These are phyloP conservation scores for Andrena fulva DNA, from an alignment of 2,888 invertebrate genomes.

Conservation along the genomic window DNA sequence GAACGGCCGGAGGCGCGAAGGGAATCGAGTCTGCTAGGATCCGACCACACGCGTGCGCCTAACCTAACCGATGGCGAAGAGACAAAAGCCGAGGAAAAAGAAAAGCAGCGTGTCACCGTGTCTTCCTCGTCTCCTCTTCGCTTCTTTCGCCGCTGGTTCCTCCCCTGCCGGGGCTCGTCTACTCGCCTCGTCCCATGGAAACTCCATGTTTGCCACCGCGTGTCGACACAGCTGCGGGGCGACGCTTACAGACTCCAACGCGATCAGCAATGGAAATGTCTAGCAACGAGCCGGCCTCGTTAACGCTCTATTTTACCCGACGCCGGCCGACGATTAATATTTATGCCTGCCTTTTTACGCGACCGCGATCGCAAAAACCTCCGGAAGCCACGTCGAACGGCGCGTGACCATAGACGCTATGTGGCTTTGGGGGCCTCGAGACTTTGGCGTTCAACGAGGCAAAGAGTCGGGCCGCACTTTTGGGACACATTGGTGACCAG, in stretches of 20 bases:
- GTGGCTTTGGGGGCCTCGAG: neutral
- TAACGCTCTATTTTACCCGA: conserved; percentile 52
- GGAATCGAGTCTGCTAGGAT: conserved; percentile 15
- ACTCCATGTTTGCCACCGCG: conserved; percentile 54
- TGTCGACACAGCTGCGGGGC: conserved; percentile 61
- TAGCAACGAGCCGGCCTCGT: conserved; percentile 50
- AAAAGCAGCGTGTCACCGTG: conserved; percentile 25
- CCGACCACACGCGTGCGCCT: conserved; percentile 37
- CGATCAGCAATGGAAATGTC: conserved; percentile 67
- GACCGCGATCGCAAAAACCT: conserved; percentile 12
- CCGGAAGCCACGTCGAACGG: neutral
- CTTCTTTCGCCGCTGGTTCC: conserved; percentile 4
- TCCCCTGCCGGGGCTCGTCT: conserved; percentile 30
- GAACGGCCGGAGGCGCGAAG: conserved; percentile 6
- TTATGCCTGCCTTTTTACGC: conserved; percentile 31
- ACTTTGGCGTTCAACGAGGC: too few relatives aligned
- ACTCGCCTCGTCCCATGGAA: conserved; percentile 36
- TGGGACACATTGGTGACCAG: too few relatives aligned
- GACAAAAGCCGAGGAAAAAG: conserved; percentile 33
- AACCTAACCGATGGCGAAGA: conserved; percentile 11
- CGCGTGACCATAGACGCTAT: neutral
- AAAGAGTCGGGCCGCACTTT: too few relatives aligned
- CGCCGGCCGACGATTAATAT: conserved; percentile 33
- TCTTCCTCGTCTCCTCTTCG: conserved; percentile 19
- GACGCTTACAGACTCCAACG: conserved; percentile 2